These are phyloP conservation scores for Apoda limacodes DNA, from an alignment of 2,888 invertebrate genomes.

Conservation along the genomic window DNA sequence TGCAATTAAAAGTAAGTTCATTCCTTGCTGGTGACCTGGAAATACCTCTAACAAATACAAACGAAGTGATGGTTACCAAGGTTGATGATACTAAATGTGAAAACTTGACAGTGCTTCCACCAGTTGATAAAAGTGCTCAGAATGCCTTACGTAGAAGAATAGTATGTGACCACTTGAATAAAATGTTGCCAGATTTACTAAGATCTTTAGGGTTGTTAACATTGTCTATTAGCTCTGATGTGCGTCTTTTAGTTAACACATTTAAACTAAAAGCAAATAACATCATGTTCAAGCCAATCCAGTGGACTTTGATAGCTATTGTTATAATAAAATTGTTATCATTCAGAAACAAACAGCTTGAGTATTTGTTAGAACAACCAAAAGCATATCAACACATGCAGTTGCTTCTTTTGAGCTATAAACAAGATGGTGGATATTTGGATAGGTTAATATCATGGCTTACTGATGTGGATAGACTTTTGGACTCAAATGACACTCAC, in stretches of 20 bases:
- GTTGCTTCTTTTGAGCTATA: constrained; percentile 56
- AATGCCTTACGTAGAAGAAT: constrained; percentile 75
- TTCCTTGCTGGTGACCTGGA: constrained; percentile 69
- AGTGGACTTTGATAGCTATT: constrained; percentile 79
- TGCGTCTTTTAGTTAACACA: constrained; percentile 69
- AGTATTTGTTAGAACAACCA: constrained; percentile 34
- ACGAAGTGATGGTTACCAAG: constrained; percentile 18
- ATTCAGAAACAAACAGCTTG: constrained; percentile 40
- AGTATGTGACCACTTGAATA: constrained; percentile 75
- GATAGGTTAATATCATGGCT: constrained; percentile 61
- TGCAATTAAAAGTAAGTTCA: constrained; percentile 75
- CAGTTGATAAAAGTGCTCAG: constrained; percentile 75
- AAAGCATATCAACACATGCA: constrained; percentile 53
- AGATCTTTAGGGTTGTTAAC: constrained; percentile 55
- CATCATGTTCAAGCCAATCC: constrained; percentile 76
- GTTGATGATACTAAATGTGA: constrained; percentile 35
- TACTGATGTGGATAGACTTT: constrained; percentile 56
- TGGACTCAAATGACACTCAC: constrained; percentile 49
- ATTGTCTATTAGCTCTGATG: constrained; percentile 49
- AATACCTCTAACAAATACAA: constrained; percentile 34
- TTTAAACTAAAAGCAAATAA: constrained; percentile 78
- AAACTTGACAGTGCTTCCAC: constrained; percentile 72
- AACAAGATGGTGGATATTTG: constrained; percentile 60
- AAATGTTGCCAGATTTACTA: constrained; percentile 71
- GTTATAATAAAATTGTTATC: constrained; percentile 74